phyloP scores from a whole-genome alignment of 2,797 vertebrate genomes.

The Harpagifer antarcticus region DNA sequence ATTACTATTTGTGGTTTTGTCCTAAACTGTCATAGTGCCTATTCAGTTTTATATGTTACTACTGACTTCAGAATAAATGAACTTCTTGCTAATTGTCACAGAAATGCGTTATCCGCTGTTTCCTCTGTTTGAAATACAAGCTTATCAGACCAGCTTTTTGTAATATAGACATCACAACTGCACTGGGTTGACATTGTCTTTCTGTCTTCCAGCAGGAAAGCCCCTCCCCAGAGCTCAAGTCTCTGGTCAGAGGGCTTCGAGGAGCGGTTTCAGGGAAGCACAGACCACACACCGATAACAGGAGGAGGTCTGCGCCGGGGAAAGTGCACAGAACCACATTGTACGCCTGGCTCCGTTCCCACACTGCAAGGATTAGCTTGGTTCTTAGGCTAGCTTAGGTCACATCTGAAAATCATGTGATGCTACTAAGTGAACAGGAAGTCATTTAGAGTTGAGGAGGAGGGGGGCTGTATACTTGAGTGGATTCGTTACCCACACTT shows the following conservation, averaged over 20 bases:
- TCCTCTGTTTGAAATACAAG: slow-evolving; percentile 2
- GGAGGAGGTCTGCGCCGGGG: slow-evolving; percentile 73
- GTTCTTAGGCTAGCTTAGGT: slow-evolving; percentile 48
- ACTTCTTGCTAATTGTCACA: neutral
- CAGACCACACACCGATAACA: slow-evolving; percentile 57
- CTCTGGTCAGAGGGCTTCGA: slow-evolving; percentile 78
- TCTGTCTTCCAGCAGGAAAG: slow-evolving; percentile 69
- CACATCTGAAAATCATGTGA: slow-evolving; percentile 68
- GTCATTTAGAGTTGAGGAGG: slow-evolving; percentile 23
- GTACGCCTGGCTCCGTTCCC: slow-evolving; percentile 67
- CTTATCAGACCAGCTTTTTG: neutral
- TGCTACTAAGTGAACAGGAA: slow-evolving; percentile 33
- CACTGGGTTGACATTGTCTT: slow-evolving; percentile 25
- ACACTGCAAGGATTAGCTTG: slow-evolving; percentile 59
- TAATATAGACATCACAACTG: slow-evolving; percentile 3
- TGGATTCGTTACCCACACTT: slow-evolving; percentile 13
- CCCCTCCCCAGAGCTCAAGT: slow-evolving; percentile 76
- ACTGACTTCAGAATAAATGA: slow-evolving; percentile 15
- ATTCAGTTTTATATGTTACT: slow-evolving; percentile 1
- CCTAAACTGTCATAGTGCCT: neutral
- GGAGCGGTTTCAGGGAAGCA: slow-evolving; percentile 74
- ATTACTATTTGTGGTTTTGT: slow-evolving; percentile 14
- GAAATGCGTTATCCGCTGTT: neutral
- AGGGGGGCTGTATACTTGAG: neutral
- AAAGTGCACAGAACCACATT: slow-evolving; percentile 47